A percentile compares a stretch with the other conserved stretches of the same genome.
Conservation (phyloP, 2,888 invertebrate species). For the Napeogenes sylphis region DNA sequence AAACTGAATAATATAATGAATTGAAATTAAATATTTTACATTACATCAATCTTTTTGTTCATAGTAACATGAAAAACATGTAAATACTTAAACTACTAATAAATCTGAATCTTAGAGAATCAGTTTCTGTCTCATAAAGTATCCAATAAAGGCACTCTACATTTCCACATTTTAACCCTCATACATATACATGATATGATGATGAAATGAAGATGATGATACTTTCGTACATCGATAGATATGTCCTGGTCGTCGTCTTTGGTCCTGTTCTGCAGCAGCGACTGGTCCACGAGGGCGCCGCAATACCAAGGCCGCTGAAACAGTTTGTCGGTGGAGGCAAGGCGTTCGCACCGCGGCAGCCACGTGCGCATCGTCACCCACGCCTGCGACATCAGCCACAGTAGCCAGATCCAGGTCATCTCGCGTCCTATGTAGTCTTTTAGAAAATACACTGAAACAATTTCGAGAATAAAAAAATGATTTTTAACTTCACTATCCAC, state of each 20-base stretch:
- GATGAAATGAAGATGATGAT: neutral
- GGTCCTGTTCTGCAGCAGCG: slow-evolving; percentile 87
- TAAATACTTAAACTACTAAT: neutral
- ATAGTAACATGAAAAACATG: too few relatives aligned
- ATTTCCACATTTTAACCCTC: too few relatives aligned
- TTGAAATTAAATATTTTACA: too few relatives aligned
- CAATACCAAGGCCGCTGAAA: slow-evolving; percentile 92
- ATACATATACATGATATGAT: neutral
- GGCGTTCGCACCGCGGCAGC: slow-evolving; percentile 88
- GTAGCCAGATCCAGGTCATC: slow-evolving; percentile 86
- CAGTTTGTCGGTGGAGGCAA: slow-evolving; percentile 89
- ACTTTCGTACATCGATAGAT: slow-evolving; percentile 56
- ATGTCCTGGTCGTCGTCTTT: slow-evolving; percentile 80
- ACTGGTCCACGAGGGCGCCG: slow-evolving; percentile 89
- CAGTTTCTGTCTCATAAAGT: neutral
- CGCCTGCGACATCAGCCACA: slow-evolving; percentile 89
- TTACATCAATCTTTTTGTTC: too few relatives aligned
- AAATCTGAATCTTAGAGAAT: neutral
- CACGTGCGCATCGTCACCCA: slow-evolving; percentile 93
- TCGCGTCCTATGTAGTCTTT: slow-evolving; percentile 77
- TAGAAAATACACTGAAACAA: slow-evolving; percentile 63
- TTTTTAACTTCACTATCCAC: too few relatives aligned
- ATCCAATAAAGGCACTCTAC: too few relatives aligned
- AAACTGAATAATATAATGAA: slow-evolving; percentile 17
- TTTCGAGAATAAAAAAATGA: neutral